These are phyloP conservation scores for Myioborus miniatus DNA, from an alignment of 2,797 vertebrate species.

Conservation along the genomic window DNA sequence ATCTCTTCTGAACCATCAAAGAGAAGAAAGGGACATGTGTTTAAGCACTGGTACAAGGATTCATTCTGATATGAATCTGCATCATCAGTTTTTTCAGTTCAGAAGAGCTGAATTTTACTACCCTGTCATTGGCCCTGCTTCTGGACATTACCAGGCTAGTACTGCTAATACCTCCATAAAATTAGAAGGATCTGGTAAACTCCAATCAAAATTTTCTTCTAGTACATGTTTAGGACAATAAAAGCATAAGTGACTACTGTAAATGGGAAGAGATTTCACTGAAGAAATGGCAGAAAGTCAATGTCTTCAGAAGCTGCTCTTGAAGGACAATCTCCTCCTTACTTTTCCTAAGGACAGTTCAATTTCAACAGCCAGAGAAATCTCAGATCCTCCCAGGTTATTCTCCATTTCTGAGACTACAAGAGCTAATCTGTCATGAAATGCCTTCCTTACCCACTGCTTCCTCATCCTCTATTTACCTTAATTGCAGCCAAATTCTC, in stretches of 20 bases:
- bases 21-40: not conserved
- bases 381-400: not conserved
- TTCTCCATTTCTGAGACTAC: not conserved
- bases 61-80: not conserved
- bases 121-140: not conserved
- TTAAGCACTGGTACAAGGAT: not conserved
- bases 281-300: not conserved
- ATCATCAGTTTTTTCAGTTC: not conserved
- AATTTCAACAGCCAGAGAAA: not conserved
- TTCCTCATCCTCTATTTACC: not conserved
- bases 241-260: not conserved
- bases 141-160: not conserved
- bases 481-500: conserved; percentile 4
- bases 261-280: not conserved
- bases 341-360: not conserved
- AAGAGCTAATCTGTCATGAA: not conserved
- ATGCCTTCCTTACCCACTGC: not conserved
- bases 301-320: not conserved
- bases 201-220: not conserved
- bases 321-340: not conserved
- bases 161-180: not conserved
- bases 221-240: not conserved
- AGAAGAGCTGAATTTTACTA: conserved; percentile 23
- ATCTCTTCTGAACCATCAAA: not conserved
- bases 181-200: not conserved